A percentile compares a stretch with the other conserved stretches of the same genome.
phyloP scores from a whole-genome alignment of 2,888 invertebrate genomes.

The Thymelicus sylvestris region DNA sequence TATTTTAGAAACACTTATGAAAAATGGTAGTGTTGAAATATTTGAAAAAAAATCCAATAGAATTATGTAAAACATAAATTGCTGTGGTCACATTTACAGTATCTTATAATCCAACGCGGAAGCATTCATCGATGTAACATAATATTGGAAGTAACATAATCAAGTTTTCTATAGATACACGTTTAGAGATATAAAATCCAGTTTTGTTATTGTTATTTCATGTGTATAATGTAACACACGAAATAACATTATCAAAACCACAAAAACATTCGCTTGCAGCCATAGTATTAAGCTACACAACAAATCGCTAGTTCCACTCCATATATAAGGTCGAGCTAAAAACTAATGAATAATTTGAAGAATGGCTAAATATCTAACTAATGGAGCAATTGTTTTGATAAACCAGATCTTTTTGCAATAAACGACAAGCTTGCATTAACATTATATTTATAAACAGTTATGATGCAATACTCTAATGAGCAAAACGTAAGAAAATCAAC shows the following conservation, averaged over 20 bases:
- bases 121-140: background rate
- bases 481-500: slow-evolving; percentile 48
- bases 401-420: slow-evolving; percentile 70
- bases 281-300: slow-evolving; percentile 54
- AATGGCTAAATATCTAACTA: slow-evolving; percentile 83
- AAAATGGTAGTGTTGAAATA: slow-evolving; percentile 25
- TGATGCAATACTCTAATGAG: slow-evolving; percentile 38
- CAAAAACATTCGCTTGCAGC: slow-evolving; percentile 9
- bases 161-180: background rate
- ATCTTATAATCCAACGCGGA: no score
- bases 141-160: background rate
- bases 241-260: slow-evolving; percentile 8
- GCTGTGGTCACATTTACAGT: background rate
- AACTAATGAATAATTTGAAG: slow-evolving; percentile 69
- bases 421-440: slow-evolving; percentile 50
- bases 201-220: background rate
- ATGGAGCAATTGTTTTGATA: slow-evolving; percentile 78
- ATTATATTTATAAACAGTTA: slow-evolving; percentile 46
- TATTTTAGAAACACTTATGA: slow-evolving; percentile 14
- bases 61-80: slow-evolving; percentile 1
- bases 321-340: slow-evolving; percentile 75
- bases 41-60: background rate
- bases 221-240: background rate
- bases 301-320: slow-evolving; percentile 45
- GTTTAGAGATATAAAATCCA: background rate